A percentile compares a stretch with the other conserved stretches of the same genome.
Evolutionary conservation across 2,888 invertebrate species (phyloP).

Genomic region (Drosophila heteroneura): DNA sequence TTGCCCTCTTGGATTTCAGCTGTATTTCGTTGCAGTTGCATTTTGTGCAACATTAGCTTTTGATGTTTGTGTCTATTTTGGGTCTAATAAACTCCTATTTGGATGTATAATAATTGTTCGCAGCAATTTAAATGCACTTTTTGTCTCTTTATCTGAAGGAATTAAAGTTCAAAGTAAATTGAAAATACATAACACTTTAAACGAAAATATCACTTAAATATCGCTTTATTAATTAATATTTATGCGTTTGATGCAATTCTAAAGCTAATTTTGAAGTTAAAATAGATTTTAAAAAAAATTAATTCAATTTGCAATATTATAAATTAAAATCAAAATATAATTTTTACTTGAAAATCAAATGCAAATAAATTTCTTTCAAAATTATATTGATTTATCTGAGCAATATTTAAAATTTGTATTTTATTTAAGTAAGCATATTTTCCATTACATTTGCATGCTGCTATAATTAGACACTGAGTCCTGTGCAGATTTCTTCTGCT

Average conservation of each 20-base stretch:
- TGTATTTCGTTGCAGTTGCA: constrained; percentile 50
- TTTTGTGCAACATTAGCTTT: constrained; percentile 30
- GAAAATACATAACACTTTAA: not conserved
- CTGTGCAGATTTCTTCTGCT: not conserved
- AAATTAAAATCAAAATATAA: not conserved
- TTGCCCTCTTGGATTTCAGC: constrained; percentile 63
- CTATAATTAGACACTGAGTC: not conserved
- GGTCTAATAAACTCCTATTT: constrained; percentile 72
- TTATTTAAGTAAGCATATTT: not conserved
- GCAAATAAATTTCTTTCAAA: not conserved
- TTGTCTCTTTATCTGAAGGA: not conserved
- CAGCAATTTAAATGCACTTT: not conserved
- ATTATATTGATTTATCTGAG: not conserved
- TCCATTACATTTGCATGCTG: not conserved
- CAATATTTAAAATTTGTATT: not conserved
- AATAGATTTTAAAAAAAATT: rapidly evolving
- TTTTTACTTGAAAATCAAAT: not conserved
- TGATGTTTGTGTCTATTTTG: constrained; percentile 39
- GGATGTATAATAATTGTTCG: constrained; percentile 59
- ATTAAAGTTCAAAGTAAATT: not conserved
- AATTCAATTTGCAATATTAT: not conserved
- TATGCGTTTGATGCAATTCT: not conserved
- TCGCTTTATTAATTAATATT: not conserved
- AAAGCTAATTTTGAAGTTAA: not conserved
- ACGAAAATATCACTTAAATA: not conserved